phyloP scores from a whole-genome alignment of 2,888 invertebrate species.

The Lasioglossum leucozonium region DNA sequence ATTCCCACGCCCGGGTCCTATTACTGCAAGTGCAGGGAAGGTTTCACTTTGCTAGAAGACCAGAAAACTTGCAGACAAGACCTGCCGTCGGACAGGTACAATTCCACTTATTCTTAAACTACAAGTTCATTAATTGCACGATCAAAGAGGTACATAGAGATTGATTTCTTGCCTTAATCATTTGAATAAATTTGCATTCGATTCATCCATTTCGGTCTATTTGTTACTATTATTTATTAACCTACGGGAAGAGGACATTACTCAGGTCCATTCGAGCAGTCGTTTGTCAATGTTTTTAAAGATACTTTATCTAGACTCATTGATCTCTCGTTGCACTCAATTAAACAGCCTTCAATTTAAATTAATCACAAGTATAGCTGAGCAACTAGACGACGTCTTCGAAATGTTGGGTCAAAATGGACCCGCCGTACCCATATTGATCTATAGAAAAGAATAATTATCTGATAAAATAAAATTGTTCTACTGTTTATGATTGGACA shows the following conservation, averaged over 20 bases:
- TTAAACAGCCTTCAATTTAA: background rate
- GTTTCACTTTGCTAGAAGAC: constrained; percentile 89
- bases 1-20: constrained; percentile 90
- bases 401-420: background rate
- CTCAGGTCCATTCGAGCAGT: background rate
- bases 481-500: background rate
- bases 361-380: background rate
- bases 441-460: background rate
- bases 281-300: background rate
- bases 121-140: background rate
- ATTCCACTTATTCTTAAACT: no score
- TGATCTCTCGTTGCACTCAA: constrained; percentile 1
- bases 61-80: constrained; percentile 88
- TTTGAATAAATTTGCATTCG: background rate
- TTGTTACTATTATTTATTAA: no score
- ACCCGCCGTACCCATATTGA: background rate
- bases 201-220: no score
- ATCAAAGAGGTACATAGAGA: background rate
- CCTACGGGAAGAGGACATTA: background rate
- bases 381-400: background rate
- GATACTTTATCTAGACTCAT: background rate
- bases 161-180: background rate
- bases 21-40: constrained; percentile 89
- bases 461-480: background rate
- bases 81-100: constrained; percentile 78